phyloP scores from a whole-genome alignment of 1,140 invertebrate genomes.

The Asobara japonica region DNA sequence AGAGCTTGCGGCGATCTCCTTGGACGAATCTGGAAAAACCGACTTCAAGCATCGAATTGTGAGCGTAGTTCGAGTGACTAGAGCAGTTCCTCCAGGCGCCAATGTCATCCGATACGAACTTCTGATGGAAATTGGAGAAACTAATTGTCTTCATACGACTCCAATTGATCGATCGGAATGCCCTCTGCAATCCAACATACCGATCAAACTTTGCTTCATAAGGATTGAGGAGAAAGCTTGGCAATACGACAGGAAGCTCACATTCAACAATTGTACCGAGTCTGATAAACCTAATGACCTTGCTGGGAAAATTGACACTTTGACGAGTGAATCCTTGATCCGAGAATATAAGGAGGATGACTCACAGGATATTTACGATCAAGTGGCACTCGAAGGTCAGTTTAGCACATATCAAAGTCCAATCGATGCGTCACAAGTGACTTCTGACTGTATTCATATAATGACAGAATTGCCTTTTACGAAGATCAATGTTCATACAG shows the following conservation, averaged over 20 bases:
- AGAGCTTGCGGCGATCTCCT: constrained; percentile 48
- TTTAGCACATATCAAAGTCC: constrained; percentile 37
- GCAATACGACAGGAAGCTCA: constrained; percentile 48
- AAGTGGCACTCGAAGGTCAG: constrained; percentile 53
- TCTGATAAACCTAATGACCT: constrained; percentile 49
- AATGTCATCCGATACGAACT: constrained; percentile 58
- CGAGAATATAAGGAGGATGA: constrained; percentile 32
- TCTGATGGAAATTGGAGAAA: constrained; percentile 55
- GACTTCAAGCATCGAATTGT: constrained; percentile 59
- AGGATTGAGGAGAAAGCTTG: constrained; percentile 58
- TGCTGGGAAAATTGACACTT: constrained; percentile 40
- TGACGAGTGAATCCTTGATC: constrained; percentile 38
- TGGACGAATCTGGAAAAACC: constrained; percentile 52
- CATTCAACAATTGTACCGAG: constrained; percentile 58
- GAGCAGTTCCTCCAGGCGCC: constrained; percentile 52
- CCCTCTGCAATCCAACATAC: constrained; percentile 46
- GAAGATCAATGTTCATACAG: constrained; percentile 35
- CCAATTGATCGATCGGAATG: constrained; percentile 53
- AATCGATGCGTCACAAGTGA: constrained; percentile 21
- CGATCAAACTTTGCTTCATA: constrained; percentile 52
- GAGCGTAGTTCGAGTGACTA: constrained; percentile 52
- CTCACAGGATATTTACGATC: constrained; percentile 47
- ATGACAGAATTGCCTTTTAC: constrained; percentile 42
- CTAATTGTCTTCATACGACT: constrained; percentile 54
- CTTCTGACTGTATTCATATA: neutral